Evolutionary conservation across 2,888 invertebrate species (phyloP), one percentile per base, ranked within the genome.

Genomic region (Biston betularia): DNA sequence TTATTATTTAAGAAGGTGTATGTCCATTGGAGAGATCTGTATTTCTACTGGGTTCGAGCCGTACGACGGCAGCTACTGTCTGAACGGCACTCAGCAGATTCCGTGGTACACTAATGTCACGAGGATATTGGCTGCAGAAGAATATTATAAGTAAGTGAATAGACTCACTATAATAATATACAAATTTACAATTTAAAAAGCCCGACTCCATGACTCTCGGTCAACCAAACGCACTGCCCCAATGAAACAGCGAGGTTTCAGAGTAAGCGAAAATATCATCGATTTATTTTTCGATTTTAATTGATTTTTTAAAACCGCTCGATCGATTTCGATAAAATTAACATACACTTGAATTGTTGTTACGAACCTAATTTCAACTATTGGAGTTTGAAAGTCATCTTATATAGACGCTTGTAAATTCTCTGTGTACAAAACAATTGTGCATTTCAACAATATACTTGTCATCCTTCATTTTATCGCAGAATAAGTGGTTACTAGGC

Each of bases 61-160:
- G 0, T 79, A 87, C 9, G 92, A 95, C 74, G 89, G 86, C 0
- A 88, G 81, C 0, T 85, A 88, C 67, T 96, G 96, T 75, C 76
- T 80, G 67, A 84, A 93, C 59, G 85, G 76, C 0, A 82, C 79
- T 0, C 72, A 83, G 15, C 71, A 70, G 0, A 76, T 92, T 0
- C 93, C 94, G 0, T 92, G 96, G 82, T 94, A 94, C 58, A 82
- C 86, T 0, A 89, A 95, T 49, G 88, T 95, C 5, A 94, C 89
- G 0, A 89, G 96, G 53, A 85, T 89, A 8, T 82, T 96, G 34
- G 95, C 96, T 0, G 93, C 95, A 0, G 96, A 96, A 77, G 95
- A 96, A 77, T 96, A 95, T 84, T 96, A 95, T 80, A 95, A 95
- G 96, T 96, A 80, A 93, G 95, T 83, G 46, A 38, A 45, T n/a